Base-by-base conservation (phyloP, 2,888 invertebrate species). In the Marasmarcha lunaedactyla region DNA sequence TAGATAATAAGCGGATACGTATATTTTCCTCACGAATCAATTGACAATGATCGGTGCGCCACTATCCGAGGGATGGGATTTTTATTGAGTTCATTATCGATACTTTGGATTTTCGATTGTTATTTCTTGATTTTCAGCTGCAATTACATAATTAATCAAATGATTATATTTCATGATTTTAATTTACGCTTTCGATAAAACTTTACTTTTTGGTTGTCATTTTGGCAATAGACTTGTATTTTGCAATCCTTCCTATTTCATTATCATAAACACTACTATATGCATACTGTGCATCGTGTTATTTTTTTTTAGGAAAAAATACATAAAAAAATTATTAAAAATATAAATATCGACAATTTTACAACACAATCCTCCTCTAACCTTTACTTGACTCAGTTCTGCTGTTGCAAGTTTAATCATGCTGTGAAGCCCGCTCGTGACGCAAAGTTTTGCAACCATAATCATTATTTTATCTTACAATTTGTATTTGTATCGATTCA, bases 351-450 rank as follows among this genome's bases (percentile, higher is more conserved):
- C 44, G 49, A 50, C 38, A 40, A 39, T 42, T 35, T 40, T 35
- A 33, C 53, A 37, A 46, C 57, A 51, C 55, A 56, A 36, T 6
- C 13, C 20, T 20, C 30, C 59, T 57, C 71, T 81, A 79, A 83
- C 79, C 83, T 83, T 81, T 79, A 74, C 76, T 76, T 60, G 67
- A 50, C 63, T 71, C 73, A 76, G 69, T 71, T 77, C 76, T 70
- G 79, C 79, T 79, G 76, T 79, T 79, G 81, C 79, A 79, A 81
- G 81, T 78, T 78, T 79, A 79, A 83, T 77, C 78, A 79, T 77
- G 77, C 72, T 70, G 25, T 38, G 20, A 20, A 69, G 25, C 40
- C 30, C 27, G 40, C 38, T 13, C 79, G 81, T 83, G 81, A 79
- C 72, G 78, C 72, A 77, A 76, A 62, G 64, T 83, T 83, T 79